Percentiles rank a stretch among this genome's conserved stretches.
Conservation (phyloP, 2,888 invertebrate species). For the Leptinotarsa rubiginosa region DNA sequence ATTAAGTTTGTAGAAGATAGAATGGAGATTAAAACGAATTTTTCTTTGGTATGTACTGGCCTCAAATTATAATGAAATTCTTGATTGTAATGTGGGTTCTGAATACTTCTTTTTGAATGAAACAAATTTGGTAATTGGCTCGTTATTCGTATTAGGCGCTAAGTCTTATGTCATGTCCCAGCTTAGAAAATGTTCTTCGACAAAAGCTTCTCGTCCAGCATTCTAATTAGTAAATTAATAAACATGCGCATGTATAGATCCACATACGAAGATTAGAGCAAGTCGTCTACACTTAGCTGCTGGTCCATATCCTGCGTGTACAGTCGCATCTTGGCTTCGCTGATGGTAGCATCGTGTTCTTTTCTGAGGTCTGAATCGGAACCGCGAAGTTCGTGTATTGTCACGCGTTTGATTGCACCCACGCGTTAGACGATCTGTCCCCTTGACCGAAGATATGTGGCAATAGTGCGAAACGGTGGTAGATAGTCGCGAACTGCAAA, state of each 20-base stretch:
- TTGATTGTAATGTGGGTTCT: constrained; percentile 37
- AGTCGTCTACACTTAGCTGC: constrained; percentile 54
- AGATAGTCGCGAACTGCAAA: constrained; percentile 17
- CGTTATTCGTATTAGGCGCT: constrained; percentile 34
- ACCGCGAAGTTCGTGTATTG: constrained; percentile 34
- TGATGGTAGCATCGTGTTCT: constrained; percentile 49
- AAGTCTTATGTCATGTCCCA: constrained; percentile 42
- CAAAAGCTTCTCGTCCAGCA: constrained; percentile 32
- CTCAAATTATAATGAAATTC: constrained; percentile 35
- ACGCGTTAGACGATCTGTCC: constrained; percentile 33
- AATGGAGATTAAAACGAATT: constrained; percentile 32
- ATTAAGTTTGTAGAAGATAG: constrained; percentile 27
- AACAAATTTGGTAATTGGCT: constrained; percentile 42
- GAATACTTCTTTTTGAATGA: constrained; percentile 45
- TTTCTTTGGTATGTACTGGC: constrained; percentile 30
- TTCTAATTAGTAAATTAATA: constrained; percentile 40
- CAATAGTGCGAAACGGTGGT: constrained; percentile 32
- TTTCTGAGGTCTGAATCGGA: constrained; percentile 15
- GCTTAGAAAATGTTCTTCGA: constrained; percentile 22
- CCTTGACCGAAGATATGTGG: constrained; percentile 43
- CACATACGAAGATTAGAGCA: constrained; percentile 47
- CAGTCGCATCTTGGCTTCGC: constrained; percentile 57
- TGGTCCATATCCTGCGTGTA: constrained; percentile 47
- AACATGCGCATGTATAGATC: constrained; percentile 43
- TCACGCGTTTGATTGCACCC: constrained; percentile 36